These are phyloP conservation scores for Hesperophylax magnus DNA, from an alignment of 1,140 invertebrate genomes.

Conservation along the genomic window DNA sequence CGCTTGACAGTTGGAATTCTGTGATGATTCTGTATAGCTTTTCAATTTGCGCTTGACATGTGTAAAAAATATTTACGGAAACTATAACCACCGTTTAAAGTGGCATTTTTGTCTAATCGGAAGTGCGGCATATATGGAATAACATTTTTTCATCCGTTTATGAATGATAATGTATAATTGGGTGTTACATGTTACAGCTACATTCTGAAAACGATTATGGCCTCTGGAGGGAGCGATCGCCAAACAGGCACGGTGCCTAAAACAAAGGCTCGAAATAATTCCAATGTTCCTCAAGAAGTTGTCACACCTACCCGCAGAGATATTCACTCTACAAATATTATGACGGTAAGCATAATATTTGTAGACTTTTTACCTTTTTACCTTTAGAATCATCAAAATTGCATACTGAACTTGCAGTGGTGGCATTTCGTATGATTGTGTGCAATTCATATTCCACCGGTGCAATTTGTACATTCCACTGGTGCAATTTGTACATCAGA, in stretches of 20 bases:
- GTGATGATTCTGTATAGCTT: conserved; percentile 30
- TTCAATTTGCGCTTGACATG: conserved; percentile 12
- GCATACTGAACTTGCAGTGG: too few species aligned
- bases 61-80: conserved; percentile 6
- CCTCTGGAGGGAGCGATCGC: conserved; percentile 52
- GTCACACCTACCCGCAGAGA: conserved; percentile 70
- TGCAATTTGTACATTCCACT: neutral
- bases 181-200: neutral
- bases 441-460: neutral
- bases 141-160: neutral
- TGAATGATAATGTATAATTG: conserved; percentile 12
- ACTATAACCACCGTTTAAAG: neutral
- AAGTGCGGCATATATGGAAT: neutral
- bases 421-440: neutral
- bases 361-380: neutral
- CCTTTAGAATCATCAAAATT: too few species aligned
- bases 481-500: neutral
- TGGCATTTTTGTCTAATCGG: neutral
- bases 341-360: conserved; percentile 63
- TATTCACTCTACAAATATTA: conserved; percentile 65
- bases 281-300: conserved; percentile 70
- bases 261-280: conserved; percentile 67
- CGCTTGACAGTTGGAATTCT: conserved; percentile 37
- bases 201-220: conserved; percentile 35
- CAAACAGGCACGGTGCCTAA: conserved; percentile 69